Conservation (phyloP, 2,113 vertebrate genomes). For the Abramis brama region DNA sequence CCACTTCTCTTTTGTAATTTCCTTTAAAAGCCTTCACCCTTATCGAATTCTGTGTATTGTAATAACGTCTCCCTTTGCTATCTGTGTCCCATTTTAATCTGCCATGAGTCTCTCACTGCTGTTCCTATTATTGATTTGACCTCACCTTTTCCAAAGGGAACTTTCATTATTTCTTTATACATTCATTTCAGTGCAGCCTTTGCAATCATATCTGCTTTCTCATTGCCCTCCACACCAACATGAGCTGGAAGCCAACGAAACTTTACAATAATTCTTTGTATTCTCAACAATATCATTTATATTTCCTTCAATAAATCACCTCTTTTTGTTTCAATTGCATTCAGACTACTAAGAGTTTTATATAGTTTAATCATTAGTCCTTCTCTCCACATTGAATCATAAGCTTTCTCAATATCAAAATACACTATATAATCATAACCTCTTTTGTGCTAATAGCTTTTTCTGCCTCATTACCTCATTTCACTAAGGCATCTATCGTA, state of each 20-base stretch:
- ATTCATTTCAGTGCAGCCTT: background rate
- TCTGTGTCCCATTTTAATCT: background rate
- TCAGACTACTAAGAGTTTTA: background rate
- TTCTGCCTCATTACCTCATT: background rate
- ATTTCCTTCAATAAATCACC: background rate
- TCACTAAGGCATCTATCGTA: background rate
- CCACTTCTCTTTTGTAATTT: background rate
- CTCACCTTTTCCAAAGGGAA: background rate
- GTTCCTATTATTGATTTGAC: background rate
- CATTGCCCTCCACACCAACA: background rate
- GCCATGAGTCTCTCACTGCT: background rate
- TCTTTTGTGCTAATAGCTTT: too few relatives aligned
- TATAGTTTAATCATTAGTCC: too few relatives aligned
- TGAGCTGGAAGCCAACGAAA: background rate
- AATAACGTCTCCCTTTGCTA: background rate
- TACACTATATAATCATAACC: too few relatives aligned
- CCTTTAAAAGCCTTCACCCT: background rate
- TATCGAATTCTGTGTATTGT: background rate
- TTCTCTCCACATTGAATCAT: too few relatives aligned
- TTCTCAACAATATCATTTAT: background rate
- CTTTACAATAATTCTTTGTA: background rate
- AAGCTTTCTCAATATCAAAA: too few relatives aligned
- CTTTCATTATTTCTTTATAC: background rate
- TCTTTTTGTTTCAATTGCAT: background rate
- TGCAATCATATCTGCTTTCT: background rate